A percentile compares a stretch with the other conserved stretches of the same genome.
Evolutionary conservation across 1,140 invertebrate genomes (phyloP).

Genomic region (Zaprionus nigranus): DNA sequence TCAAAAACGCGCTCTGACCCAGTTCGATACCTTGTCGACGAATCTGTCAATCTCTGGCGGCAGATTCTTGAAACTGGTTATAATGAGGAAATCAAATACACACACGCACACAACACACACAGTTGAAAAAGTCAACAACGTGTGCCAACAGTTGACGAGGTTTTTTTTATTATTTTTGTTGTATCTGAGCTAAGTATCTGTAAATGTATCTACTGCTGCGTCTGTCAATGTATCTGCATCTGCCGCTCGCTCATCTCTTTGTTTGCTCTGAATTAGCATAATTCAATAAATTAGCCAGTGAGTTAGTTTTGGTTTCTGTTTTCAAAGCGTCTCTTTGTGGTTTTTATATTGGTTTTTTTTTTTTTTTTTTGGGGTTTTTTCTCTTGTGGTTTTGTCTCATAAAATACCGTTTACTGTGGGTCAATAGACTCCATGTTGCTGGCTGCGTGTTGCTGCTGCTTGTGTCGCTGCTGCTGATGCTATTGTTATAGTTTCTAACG

Average conservation of each 20-base stretch:
- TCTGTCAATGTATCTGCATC: background rate
- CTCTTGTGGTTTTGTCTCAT: constrained; percentile 15
- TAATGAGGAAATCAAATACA: constrained; percentile 72
- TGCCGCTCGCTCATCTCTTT: constrained; percentile 26
- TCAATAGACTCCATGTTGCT: constrained; percentile 39
- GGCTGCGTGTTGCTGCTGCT: constrained; percentile 6
- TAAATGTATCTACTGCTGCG: background rate
- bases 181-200: background rate
- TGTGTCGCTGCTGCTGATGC: constrained; percentile 8
- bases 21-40: constrained; percentile 36
- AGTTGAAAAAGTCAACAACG: constrained; percentile 25
- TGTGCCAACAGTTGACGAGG: constrained; percentile 1
- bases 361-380: too few species aligned
- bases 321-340: constrained; percentile 33
- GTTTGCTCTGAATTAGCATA: constrained; percentile 55
- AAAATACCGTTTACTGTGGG: constrained; percentile 41
- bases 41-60: constrained; percentile 34
- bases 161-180: background rate
- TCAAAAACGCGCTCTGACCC: constrained; percentile 51
- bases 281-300: constrained; percentile 75
- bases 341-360: constrained; percentile 11
- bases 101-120: constrained; percentile 18
- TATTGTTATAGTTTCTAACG: constrained; percentile 43
- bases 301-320: constrained; percentile 52
- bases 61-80: constrained; percentile 65